phyloP scores from a whole-genome alignment of 2,888 invertebrate species.

The Drosophila tripunctata region DNA sequence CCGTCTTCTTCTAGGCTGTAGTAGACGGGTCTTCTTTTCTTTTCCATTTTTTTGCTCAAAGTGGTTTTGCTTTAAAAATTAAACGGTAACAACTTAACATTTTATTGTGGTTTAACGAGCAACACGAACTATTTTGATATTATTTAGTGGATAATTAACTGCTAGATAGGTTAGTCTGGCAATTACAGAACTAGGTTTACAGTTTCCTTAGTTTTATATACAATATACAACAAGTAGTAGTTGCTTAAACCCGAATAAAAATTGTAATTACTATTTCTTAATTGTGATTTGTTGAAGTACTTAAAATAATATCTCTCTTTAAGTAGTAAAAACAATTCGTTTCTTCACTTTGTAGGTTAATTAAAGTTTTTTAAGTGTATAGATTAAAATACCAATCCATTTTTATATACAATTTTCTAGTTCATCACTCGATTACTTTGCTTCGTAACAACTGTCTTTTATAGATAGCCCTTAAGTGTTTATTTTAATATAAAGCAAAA shows the following conservation, averaged over 20 bases:
- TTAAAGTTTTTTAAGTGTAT: no score
- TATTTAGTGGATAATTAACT: constrained; percentile 21
- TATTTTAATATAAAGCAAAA: neutral
- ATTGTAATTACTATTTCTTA: neutral
- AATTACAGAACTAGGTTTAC: neutral
- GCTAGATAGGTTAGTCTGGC: neutral
- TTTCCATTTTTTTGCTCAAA: constrained; percentile 15
- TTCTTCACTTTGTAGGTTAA: no score
- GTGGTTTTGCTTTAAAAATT: constrained; percentile 46
- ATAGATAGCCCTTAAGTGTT: neutral
- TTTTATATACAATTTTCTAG: no score
- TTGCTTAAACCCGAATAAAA: no score
- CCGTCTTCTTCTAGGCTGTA: constrained; percentile 1
- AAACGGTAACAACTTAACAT: constrained; percentile 60
- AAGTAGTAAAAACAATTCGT: no score
- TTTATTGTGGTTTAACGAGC: constrained; percentile 60
- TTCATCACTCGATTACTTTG: neutral
- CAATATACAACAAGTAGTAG: no score
- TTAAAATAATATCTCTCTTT: no score
- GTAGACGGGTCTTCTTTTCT: constrained; percentile 1
- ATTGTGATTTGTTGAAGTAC: neutral
- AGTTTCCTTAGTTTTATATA: neutral
- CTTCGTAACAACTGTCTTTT: neutral
- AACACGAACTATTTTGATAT: constrained; percentile 23
- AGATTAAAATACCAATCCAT: no score